Base-by-base conservation (phyloP, 1,140 invertebrate genomes). In the Drosophila lini region DNA sequence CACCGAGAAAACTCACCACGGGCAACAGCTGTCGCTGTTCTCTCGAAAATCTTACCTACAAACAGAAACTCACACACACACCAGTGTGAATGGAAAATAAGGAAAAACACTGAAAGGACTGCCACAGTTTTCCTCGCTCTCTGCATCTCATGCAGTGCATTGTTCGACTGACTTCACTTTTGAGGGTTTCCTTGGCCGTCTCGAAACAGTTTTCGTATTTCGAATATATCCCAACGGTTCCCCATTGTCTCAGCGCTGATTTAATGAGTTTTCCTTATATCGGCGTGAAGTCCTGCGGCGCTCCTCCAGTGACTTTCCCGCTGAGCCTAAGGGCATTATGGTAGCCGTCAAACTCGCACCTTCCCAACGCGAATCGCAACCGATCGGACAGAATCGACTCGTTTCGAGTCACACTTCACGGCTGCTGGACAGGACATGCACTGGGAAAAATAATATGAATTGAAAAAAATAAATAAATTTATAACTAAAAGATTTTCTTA, bases 221-320 rank as follows among this genome's bases (percentile, higher is more conserved):
- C 63, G 11, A 69, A 48, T 62, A 61, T 58, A 45, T 42, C 42
- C 52, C 45, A 59, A 48, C 50, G 79, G 80, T 42, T 47, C 40
- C 48, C 52, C 65, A 41, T 78, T 76, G 73, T 84, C 74, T 84
- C 62, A 81, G 55, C 38, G 42, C 68, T 61, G 80, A 88, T 88
- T 86, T 86, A 86, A 88, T 83, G 82, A 86, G 82, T 86, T 86
- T 86, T 75, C 36, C 59, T 52, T 73, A 38, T 70, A 76, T 88
- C 63, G 76, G 82, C 73, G 82, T 83, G 82, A 86, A 86, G 67
- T 80, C 82, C 82, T 80, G 83, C 52, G 80, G 82, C 53, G 82
- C 67, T 80, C 62, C 83, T 86, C 22, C 48, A 71, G 69, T 59
- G 36, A 59, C 19, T 25, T 71, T 36, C 69, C 52, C 48, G 69